These are phyloP conservation scores for Stylophora pistillata DNA, from an alignment of 64 coral and sea anemone genomes.

Conservation along the genomic window DNA sequence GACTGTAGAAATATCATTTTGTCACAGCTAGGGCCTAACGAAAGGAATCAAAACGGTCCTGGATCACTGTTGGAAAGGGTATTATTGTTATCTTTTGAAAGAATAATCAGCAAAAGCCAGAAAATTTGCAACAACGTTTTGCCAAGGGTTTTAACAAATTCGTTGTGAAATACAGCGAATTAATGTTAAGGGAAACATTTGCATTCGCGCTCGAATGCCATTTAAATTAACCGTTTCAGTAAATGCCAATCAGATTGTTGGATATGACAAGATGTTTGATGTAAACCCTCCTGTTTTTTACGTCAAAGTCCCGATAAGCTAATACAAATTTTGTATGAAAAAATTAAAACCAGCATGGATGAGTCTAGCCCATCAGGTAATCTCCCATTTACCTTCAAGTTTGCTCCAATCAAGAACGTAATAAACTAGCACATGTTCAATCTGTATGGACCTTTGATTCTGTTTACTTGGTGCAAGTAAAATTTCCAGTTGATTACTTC, in stretches of 20 bases:
- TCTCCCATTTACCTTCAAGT: too few relatives aligned
- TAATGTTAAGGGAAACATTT: neutral
- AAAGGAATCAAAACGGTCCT: too few relatives aligned
- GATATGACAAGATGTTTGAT: neutral
- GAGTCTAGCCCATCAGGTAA: too few relatives aligned
- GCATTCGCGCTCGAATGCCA: neutral
- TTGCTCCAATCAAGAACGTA: too few relatives aligned
- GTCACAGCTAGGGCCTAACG: too few relatives aligned
- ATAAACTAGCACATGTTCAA: too few relatives aligned
- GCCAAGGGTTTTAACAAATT: neutral
- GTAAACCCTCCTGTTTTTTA: neutral
- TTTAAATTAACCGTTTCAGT: neutral
- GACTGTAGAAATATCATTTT: too few relatives aligned
- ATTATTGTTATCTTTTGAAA: neutral
- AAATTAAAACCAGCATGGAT: too few relatives aligned
- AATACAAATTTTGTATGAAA: neutral
- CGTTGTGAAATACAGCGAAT: neutral
- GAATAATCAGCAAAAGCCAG: conserved; percentile 1
- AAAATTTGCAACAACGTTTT: neutral
- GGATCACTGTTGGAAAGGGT: too few relatives aligned
- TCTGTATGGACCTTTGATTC: too few relatives aligned
- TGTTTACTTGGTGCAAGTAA: too few relatives aligned
- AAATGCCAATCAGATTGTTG: neutral
- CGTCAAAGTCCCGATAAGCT: neutral
- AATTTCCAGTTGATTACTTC: too few relatives aligned